Base-by-base conservation (phyloP, 2,888 invertebrate genomes). In the Polyommatus icarus region DNA sequence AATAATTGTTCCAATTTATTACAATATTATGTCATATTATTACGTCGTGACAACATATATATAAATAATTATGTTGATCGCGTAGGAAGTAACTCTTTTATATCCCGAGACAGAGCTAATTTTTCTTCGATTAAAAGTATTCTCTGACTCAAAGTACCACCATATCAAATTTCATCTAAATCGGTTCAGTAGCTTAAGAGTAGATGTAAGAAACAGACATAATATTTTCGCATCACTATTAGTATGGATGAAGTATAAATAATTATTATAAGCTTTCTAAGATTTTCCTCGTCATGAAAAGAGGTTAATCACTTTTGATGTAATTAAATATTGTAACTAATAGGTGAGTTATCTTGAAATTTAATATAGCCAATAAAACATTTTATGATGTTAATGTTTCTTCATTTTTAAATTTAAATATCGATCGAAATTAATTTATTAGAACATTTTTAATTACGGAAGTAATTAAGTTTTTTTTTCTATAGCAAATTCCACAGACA, bases 291-390 rank as follows among this genome's bases (percentile, higher is more conserved):
- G 24, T 12, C 15, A 20, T 15, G 29, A 67, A 67, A 15, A 67
- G 67, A 67, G 29, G 67, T 67, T 67, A 15, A 67, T 67, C 29
- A 67, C 67, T 67, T 67, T 29, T 67, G 29, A 29, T 29, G 15
- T 67, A 24, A 61, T 61, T 24, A 61, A 61, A 24, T 61, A 61
- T 12, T 29, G 61, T 24, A 20, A 24, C 24, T 4, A 24, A 12
- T 24, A 24, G n/a, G n/a, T n/a, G n/a, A 29, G 29, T 24, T 29
- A 29, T 4, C 24, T 61, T 61, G 24, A 24, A 24, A 61, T 61
- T 61, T 24, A 24, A 24, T 61, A 12, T 24, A 12, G 12, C 3
- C 3, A 10, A 29, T 12, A 29, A 61, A 24, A 59, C 15, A 18
- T 59, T 59, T 59, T 61, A 61, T 29, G 24, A 61, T 20, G 61